A percentile compares a stretch with the other conserved stretches of the same genome.
These are phyloP conservation scores for Chymomyza caudatula DNA, from an alignment of 2,888 invertebrate species.

Conservation along the genomic window DNA sequence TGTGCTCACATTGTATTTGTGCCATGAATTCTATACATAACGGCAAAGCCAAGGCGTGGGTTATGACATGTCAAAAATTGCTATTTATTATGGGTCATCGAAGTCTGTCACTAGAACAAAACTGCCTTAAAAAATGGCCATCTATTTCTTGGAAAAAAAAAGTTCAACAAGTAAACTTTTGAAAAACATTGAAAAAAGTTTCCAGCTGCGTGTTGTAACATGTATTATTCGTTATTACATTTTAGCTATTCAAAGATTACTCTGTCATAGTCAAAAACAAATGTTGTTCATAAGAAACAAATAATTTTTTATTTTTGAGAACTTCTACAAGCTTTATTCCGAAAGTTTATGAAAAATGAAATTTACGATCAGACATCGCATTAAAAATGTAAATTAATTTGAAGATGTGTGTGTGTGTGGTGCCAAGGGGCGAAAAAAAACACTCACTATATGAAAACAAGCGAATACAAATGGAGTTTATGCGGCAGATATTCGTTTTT, in stretches of 20 bases:
- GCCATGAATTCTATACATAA: not conserved
- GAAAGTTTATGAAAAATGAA: slow-evolving; percentile 31
- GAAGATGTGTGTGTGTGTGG: slow-evolving; percentile 40
- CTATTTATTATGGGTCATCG: not conserved
- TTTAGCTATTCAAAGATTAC: not conserved
- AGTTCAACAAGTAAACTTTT: not conserved
- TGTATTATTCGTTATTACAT: not conserved
- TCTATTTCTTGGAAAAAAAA: not conserved
- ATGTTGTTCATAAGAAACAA: too few species aligned
- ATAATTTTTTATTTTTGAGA: not conserved
- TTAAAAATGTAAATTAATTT: slow-evolving; percentile 68
- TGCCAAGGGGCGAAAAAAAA: not conserved
- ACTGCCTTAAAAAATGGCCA: not conserved
- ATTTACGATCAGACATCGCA: slow-evolving; percentile 51
- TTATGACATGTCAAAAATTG: not conserved
- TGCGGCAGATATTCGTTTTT: too few species aligned
- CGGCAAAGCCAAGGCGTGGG: not conserved
- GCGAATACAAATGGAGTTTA: not conserved
- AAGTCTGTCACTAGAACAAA: not conserved
- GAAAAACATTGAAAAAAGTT: not conserved
- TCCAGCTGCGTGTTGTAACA: not conserved
- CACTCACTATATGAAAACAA: slow-evolving; percentile 1
- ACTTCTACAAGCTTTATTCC: not conserved
- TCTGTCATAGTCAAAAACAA: not conserved
- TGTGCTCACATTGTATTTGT: not conserved